Conservation (phyloP, 2,113 vertebrate species). For the Hippopotamus amphibius region DNA sequence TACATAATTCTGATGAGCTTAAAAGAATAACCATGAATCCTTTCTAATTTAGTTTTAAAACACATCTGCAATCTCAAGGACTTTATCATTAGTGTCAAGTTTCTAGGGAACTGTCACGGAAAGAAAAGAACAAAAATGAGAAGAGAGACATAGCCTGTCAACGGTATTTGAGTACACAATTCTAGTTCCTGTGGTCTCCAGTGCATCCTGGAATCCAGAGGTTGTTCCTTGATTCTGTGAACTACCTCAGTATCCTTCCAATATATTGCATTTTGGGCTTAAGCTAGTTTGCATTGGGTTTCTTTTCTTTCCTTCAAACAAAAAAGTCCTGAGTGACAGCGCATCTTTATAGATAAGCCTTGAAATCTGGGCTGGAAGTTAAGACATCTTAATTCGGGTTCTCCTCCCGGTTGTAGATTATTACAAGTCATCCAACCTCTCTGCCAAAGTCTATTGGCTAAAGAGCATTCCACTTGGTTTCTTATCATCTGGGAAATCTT, state of each 20-base stretch:
- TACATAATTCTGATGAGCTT: not conserved
- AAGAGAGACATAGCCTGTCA: not conserved
- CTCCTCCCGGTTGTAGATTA: not conserved
- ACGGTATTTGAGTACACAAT: not conserved
- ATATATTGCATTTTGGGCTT: not conserved
- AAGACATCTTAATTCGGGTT: not conserved
- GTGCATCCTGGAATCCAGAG: not conserved
- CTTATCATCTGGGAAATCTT: not conserved
- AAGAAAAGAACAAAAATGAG: not conserved
- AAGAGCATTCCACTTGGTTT: not conserved
- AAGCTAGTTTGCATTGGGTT: not conserved
- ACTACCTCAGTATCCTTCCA: not conserved
- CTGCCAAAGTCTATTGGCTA: not conserved
- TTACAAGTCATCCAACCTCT: not conserved
- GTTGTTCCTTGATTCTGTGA: not conserved
- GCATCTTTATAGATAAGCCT: not conserved
- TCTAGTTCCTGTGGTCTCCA: not conserved
- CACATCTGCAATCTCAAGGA: not conserved
- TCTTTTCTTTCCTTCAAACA: not conserved
- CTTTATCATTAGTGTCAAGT: not conserved
- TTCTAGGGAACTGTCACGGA: not conserved
- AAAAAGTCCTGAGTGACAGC: not conserved
- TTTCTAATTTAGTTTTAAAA: conserved; percentile 23
- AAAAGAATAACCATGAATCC: not conserved
- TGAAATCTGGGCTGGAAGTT: not conserved